A percentile compares a stretch with the other conserved stretches of the same genome.
Conservation (phyloP, 2,888 invertebrate genomes). For the Noctua janthe region DNA sequence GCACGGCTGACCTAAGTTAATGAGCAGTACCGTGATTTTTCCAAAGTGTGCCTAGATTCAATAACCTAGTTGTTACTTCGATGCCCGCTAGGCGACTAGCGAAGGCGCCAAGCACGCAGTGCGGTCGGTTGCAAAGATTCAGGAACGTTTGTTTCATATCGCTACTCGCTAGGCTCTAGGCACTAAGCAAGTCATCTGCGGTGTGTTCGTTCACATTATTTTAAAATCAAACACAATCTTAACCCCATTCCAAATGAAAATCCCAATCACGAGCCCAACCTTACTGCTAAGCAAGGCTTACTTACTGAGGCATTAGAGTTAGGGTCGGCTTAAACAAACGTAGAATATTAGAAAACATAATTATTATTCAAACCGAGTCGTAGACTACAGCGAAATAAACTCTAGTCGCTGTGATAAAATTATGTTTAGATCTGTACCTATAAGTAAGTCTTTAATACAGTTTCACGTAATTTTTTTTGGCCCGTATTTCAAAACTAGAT, state of each 20-base stretch:
- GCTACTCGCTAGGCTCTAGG: neutral
- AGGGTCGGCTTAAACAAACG: neutral
- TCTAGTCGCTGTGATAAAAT: neutral
- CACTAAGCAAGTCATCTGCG: neutral
- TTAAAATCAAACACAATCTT: neutral
- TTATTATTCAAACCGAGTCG: neutral
- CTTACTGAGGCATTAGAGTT: neutral
- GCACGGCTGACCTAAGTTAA: constrained; percentile 7
- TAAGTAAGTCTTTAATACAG: neutral
- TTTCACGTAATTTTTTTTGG: neutral
- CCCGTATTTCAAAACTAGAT: neutral
- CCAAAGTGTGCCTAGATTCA: neutral
- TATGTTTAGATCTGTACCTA: neutral
- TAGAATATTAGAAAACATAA: neutral
- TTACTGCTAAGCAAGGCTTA: neutral
- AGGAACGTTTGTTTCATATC: neutral
- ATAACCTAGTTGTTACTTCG: too few species aligned
- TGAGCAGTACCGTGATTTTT: constrained; percentile 3
- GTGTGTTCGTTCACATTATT: neutral
- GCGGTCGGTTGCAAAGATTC: neutral
- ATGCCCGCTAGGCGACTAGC: neutral
- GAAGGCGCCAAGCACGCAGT: neutral
- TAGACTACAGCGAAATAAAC: neutral
- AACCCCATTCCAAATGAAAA: neutral
- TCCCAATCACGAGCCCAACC: neutral